These are phyloP conservation scores for Triplophysa siluroides DNA, from an alignment of 2,113 vertebrate species.

Conservation along the genomic window DNA sequence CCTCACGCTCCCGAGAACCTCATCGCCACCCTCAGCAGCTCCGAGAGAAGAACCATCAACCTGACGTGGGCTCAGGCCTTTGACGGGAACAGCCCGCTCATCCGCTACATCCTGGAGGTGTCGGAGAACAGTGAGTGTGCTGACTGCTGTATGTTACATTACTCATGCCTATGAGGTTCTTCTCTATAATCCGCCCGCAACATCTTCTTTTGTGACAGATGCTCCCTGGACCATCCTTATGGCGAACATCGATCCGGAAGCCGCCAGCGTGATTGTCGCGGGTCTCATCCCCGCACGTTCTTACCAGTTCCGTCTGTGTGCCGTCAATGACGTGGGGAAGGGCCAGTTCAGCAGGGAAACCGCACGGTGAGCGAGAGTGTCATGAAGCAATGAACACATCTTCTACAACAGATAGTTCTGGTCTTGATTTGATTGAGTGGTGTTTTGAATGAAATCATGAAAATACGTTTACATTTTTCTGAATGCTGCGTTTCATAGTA, in stretches of 20 bases:
- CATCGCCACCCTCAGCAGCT: slow-evolving; percentile 75
- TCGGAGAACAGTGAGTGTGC: slow-evolving; percentile 95
- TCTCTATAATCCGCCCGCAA: neutral
- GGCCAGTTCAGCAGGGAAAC: slow-evolving; percentile 98
- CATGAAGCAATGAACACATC: neutral
- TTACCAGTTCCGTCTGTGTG: slow-evolving; percentile 95
- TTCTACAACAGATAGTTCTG: neutral
- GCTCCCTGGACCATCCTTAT: slow-evolving; percentile 91
- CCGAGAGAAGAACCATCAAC: slow-evolving; percentile 89
- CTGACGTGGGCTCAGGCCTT: slow-evolving; percentile 94
- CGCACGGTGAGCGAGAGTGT: slow-evolving; percentile 80
- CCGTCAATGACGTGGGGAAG: slow-evolving; percentile 91
- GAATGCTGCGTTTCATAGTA: no score
- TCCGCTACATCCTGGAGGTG: slow-evolving; percentile 92
- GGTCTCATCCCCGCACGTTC: slow-evolving; percentile 91
- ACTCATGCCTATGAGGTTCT: slow-evolving; percentile 1
- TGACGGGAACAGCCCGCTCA: slow-evolving; percentile 95
- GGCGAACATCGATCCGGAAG: slow-evolving; percentile 87
- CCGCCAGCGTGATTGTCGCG: slow-evolving; percentile 77
- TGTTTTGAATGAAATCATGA: no score
- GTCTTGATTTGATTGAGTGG: neutral
- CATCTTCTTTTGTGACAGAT: slow-evolving; percentile 68
- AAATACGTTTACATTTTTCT: no score
- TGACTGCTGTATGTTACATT: neutral
- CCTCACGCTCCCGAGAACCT: slow-evolving; percentile 93